Conservation (phyloP, 1,140 invertebrate genomes). For the Oryctes rhinoceros region DNA sequence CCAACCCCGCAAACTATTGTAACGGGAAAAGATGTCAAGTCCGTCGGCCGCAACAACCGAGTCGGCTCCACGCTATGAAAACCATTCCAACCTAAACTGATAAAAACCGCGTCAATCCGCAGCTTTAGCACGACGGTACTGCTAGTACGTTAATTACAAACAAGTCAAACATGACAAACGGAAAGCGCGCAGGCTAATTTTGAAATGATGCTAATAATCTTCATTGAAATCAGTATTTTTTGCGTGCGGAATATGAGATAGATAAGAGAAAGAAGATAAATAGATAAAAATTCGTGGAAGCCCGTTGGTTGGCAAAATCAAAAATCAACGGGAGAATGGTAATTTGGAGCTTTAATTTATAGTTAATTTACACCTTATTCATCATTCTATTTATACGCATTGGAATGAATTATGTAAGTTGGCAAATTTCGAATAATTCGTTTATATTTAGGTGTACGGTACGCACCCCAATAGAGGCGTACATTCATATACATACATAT, state of each 20-base stretch:
- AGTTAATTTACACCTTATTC: slow-evolving; percentile 22
- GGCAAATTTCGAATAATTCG: neutral
- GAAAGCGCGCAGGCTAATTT: too few species aligned
- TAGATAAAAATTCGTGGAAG: neutral
- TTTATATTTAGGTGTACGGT: neutral
- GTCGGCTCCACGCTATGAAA: too few species aligned
- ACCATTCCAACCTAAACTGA: too few species aligned
- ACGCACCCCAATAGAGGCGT: neutral
- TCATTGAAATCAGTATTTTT: too few species aligned
- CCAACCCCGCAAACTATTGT: too few species aligned
- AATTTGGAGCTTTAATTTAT: neutral
- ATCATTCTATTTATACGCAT: slow-evolving; percentile 12
- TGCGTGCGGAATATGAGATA: neutral
- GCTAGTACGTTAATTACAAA: too few species aligned
- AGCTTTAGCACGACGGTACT: too few species aligned
- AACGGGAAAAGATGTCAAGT: too few species aligned
- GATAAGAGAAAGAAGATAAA: neutral
- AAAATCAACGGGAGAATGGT: neutral
- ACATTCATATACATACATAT: slow-evolving; percentile 15
- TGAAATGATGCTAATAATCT: too few species aligned
- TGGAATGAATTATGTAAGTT: neutral
- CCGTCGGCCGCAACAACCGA: too few species aligned
- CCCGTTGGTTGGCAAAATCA: neutral
- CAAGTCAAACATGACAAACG: too few species aligned
- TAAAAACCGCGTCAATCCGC: too few species aligned